Evolutionary conservation across 2,113 vertebrate species (phyloP).

Genomic region (Oryzias melastigma): DNA sequence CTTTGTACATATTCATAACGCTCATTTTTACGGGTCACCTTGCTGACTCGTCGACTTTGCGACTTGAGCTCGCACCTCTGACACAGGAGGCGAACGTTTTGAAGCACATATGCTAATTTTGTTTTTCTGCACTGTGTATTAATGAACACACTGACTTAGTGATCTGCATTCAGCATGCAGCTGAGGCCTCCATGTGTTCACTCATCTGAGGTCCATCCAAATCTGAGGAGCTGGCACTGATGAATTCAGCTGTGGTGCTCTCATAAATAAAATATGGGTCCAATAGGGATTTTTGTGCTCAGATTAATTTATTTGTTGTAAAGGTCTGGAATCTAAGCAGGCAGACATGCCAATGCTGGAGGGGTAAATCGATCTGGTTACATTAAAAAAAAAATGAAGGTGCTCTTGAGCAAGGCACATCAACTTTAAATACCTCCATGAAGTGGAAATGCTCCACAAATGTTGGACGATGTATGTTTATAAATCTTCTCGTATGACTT

Average conservation of each 20-base stretch:
- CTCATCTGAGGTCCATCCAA: slow-evolving; percentile 22
- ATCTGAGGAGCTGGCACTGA: slow-evolving; percentile 21
- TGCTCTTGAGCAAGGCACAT: slow-evolving; percentile 57
- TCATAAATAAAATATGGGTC: slow-evolving; percentile 31
- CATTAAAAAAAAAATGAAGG: slow-evolving; percentile 3
- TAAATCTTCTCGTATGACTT: too few species aligned
- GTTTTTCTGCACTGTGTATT: slow-evolving; percentile 32
- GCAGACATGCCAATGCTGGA: slow-evolving; percentile 6
- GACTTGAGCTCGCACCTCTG: slow-evolving; percentile 10
- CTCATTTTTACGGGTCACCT: slow-evolving; percentile 22
- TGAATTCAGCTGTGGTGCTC: slow-evolving; percentile 26
- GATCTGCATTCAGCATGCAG: slow-evolving; percentile 26
- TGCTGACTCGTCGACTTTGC: background rate
- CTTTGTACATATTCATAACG: slow-evolving; percentile 40
- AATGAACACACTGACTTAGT: slow-evolving; percentile 22
- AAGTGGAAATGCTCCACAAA: background rate
- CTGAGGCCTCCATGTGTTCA: slow-evolving; percentile 3
- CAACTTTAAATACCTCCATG: slow-evolving; percentile 9
- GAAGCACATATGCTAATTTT: slow-evolving; percentile 23
- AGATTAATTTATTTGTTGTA: slow-evolving; percentile 28
- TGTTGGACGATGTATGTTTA: too few species aligned
- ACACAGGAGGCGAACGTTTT: slow-evolving; percentile 17
- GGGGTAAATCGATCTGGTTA: background rate
- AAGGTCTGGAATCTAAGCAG: slow-evolving; percentile 15
- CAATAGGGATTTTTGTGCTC: slow-evolving; percentile 27